Evolutionary conservation across 1,140 invertebrate species (phyloP).

Genomic region (Trichonephila clavata): DNA sequence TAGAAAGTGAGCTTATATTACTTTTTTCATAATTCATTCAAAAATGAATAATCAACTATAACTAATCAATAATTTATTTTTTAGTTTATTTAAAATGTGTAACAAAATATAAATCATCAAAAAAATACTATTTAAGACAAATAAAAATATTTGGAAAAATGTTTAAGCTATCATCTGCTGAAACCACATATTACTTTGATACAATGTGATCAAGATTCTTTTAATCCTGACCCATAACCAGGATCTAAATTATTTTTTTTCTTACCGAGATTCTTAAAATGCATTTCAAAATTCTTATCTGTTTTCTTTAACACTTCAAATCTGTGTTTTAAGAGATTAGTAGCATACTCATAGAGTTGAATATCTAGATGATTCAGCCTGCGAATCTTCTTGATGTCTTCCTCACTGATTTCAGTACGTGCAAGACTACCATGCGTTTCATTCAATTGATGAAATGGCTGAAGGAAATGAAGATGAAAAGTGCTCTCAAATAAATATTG

Average conservation of each 20-base stretch:
- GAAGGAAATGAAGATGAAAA: slow-evolving; percentile 94
- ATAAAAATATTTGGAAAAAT: not conserved
- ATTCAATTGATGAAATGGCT: slow-evolving; percentile 94
- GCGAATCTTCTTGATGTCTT: slow-evolving; percentile 88
- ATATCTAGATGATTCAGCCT: slow-evolving; percentile 94
- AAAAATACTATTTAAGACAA: too few relatives aligned
- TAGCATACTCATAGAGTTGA: slow-evolving; percentile 96
- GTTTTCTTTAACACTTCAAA: slow-evolving; percentile 62
- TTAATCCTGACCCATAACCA: slow-evolving; percentile 46
- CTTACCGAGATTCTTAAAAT: slow-evolving; percentile 67
- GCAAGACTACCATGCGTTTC: slow-evolving; percentile 90
- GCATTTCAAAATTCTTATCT: slow-evolving; percentile 56
- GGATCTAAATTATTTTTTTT: slow-evolving; percentile 31
- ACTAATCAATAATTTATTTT: too few relatives aligned
- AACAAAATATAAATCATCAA: too few relatives aligned
- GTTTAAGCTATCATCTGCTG: not conserved
- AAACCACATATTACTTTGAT: not conserved
- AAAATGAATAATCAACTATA: too few relatives aligned
- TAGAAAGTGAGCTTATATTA: too few relatives aligned
- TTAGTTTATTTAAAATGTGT: too few relatives aligned
- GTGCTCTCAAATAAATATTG: slow-evolving; percentile 98
- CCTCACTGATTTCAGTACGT: slow-evolving; percentile 87
- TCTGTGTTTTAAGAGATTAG: slow-evolving; percentile 46
- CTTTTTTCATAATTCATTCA: too few relatives aligned
- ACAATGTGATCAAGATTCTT: slow-evolving; percentile 62